Conservation (phyloP, 2,113 vertebrate species). For the Saccopteryx leptura region DNA sequence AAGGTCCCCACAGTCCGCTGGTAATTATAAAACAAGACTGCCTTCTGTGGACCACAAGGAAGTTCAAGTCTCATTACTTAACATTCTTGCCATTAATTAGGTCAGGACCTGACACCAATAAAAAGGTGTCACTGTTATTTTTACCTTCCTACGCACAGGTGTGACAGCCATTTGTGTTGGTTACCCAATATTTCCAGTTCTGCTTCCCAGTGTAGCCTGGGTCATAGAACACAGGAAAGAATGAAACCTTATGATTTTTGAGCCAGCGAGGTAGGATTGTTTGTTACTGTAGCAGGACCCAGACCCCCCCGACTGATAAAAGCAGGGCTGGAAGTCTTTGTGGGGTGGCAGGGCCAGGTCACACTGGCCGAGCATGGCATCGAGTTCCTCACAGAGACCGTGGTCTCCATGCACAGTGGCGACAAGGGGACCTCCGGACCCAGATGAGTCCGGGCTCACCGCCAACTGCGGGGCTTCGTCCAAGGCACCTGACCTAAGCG, state of each 20-base stretch:
- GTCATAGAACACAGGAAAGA: neutral
- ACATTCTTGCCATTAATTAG: neutral
- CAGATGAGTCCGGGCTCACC: neutral
- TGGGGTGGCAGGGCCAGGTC: neutral
- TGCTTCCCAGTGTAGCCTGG: neutral
- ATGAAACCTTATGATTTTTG: neutral
- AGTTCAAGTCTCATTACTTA: neutral
- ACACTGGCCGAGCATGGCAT: neutral
- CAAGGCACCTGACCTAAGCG: too few species aligned
- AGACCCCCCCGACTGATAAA: neutral
- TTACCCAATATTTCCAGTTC: neutral
- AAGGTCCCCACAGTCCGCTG: neutral
- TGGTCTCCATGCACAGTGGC: fast-evolving
- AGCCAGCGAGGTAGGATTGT: too few species aligned
- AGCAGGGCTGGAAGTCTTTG: neutral
- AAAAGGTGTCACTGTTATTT: neutral
- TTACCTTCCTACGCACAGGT: neutral
- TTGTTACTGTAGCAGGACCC: neutral
- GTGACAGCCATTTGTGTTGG: too few species aligned
- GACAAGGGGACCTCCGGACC: neutral
- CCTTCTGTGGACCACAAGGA: neutral
- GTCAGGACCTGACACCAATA: neutral
- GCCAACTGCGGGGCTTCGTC: neutral
- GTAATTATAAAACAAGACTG: neutral
- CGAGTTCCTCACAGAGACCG: neutral